Conservation (phyloP, 1,140 invertebrate genomes). For the Drosophila parvula region DNA sequence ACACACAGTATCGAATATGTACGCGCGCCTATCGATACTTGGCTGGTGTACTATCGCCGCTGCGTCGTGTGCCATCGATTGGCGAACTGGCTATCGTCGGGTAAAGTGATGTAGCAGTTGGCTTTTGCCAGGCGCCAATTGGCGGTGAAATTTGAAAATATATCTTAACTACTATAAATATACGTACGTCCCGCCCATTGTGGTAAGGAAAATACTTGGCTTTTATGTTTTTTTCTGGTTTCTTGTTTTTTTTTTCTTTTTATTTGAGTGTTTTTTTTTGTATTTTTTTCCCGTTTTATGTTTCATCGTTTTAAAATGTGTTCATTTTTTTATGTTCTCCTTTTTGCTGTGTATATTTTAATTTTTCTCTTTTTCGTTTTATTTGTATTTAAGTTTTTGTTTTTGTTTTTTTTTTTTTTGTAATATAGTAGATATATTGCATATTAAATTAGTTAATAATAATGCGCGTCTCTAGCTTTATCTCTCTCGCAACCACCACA, state of each 20-base stretch:
- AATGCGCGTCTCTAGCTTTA: constrained; percentile 61
- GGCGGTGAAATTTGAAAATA: constrained; percentile 12
- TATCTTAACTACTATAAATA: too few species aligned
- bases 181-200: too few species aligned
- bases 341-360: constrained; percentile 46
- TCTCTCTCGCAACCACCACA: constrained; percentile 32
- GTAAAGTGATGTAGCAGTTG: background rate
- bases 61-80: background rate
- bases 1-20: constrained; percentile 16
- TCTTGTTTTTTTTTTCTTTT: constrained; percentile 49
- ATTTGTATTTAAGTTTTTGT: constrained; percentile 34
- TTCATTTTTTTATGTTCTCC: constrained; percentile 51
- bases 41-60: background rate
- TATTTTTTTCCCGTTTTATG: constrained; percentile 39
- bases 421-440: constrained; percentile 67
- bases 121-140: background rate
- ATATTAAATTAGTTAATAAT: constrained; percentile 76
- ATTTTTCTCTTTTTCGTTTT: constrained; percentile 23
- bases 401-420: constrained; percentile 19
- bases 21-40: background rate
- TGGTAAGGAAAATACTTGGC: background rate
- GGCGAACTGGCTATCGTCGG: background rate
- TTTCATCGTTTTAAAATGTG: constrained; percentile 79
- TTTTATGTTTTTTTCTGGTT: constrained; percentile 61
- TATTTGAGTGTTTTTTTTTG: constrained; percentile 66